phyloP scores from a whole-genome alignment of 2,113 vertebrate genomes.

The Dryoscopus gambensis region DNA sequence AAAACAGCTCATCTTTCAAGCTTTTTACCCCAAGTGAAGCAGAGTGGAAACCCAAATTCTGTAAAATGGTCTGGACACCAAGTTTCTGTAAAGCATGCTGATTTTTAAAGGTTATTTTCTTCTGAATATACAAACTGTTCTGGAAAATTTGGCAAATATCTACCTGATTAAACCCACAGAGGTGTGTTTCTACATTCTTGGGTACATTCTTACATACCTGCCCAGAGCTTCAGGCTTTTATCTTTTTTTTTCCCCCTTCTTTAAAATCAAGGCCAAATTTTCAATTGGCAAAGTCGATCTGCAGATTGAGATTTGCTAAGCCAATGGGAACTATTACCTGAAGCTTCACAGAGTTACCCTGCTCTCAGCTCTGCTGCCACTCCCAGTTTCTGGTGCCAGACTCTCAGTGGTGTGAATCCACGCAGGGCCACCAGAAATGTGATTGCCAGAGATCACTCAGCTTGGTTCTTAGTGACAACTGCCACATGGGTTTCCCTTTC shows the following conservation, averaged over 20 bases:
- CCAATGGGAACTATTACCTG: background rate
- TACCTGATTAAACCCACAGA: background rate
- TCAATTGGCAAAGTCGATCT: background rate
- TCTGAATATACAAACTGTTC: background rate
- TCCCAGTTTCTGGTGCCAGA: background rate
- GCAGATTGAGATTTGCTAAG: background rate
- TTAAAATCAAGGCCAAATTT: slow-evolving; percentile 11
- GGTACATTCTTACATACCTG: background rate
- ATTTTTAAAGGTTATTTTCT: background rate
- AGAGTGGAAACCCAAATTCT: background rate
- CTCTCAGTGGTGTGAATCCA: background rate
- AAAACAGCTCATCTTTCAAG: background rate
- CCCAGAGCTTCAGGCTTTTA: background rate
- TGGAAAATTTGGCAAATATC: background rate
- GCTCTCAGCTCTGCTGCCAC: background rate
- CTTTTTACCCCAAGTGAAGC: background rate
- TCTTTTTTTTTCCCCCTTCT: background rate
- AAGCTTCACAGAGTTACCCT: background rate
- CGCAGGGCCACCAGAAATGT: background rate
- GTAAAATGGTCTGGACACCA: background rate
- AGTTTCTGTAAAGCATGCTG: background rate
- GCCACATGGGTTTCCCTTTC: background rate
- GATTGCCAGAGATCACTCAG: background rate
- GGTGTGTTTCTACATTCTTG: background rate
- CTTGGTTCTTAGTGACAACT: background rate